phyloP scores from a whole-genome alignment of 53 echinoderm and acorn worm species.

The Henricia sp. region DNA sequence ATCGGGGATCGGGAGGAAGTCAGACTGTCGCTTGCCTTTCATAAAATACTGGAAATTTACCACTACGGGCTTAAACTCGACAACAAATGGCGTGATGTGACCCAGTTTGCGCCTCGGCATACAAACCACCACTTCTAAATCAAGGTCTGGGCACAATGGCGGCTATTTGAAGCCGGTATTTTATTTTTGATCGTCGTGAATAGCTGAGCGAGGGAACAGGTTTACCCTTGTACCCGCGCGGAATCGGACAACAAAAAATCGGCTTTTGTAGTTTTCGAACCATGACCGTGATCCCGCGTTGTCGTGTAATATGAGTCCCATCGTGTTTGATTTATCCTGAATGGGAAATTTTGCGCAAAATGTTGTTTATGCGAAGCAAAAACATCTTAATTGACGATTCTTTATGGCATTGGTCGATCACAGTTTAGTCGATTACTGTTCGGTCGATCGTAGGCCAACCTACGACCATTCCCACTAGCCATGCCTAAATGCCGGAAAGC shows the following conservation, averaged over 20 bases:
- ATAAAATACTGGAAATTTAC: background rate
- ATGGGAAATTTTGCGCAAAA: no score
- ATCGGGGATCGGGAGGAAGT: background rate
- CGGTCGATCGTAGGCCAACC: no score
- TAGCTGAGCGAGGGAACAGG: background rate
- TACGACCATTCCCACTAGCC: background rate
- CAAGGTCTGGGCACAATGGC: slow-evolving; percentile 33
- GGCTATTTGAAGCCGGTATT: background rate
- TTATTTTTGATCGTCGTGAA: no score
- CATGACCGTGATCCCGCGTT: no score
- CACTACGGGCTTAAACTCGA: background rate
- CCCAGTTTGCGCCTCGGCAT: slow-evolving; percentile 9
- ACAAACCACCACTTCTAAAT: slow-evolving; percentile 7
- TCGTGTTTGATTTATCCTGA: no score
- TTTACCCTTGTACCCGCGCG: background rate
- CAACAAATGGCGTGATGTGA: slow-evolving; percentile 17
- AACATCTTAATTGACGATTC: no score
- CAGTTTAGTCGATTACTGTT: no score
- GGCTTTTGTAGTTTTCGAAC: no score
- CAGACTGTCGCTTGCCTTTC: background rate
- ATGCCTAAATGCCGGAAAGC: slow-evolving; percentile 67
- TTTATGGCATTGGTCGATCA: no score
- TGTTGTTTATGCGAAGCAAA: no score
- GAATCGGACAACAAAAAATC: background rate
- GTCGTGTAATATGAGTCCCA: no score